Conservation (phyloP, 2,797 vertebrate genomes). For the Antennarius maculatus region DNA sequence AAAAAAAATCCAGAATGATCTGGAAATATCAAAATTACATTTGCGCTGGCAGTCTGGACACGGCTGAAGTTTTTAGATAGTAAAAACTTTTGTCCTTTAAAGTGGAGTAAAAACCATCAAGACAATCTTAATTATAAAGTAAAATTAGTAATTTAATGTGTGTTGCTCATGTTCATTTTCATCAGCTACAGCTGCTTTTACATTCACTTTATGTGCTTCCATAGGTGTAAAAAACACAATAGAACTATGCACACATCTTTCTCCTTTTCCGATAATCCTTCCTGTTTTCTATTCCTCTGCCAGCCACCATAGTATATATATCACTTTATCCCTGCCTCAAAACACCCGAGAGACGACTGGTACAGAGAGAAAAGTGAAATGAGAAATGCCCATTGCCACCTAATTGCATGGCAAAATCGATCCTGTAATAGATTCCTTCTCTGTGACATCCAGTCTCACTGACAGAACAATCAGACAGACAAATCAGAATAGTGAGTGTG, state of each 20-base stretch:
- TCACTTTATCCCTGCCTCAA: slow-evolving; percentile 68
- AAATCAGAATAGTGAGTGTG: slow-evolving; percentile 64
- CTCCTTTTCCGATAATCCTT: slow-evolving; percentile 43
- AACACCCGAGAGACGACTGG: slow-evolving; percentile 58
- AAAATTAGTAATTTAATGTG: slow-evolving; percentile 11
- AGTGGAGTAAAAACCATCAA: slow-evolving; percentile 9
- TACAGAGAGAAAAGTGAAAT: slow-evolving; percentile 69
- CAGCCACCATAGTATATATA: slow-evolving; percentile 55
- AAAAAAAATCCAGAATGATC: too few relatives aligned
- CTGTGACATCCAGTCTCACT: slow-evolving; percentile 66
- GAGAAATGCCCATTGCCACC: slow-evolving; percentile 69
- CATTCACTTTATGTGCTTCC: slow-evolving; percentile 18
- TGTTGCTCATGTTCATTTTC: neutral
- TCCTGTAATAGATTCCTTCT: slow-evolving; percentile 74
- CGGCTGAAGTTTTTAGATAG: slow-evolving; percentile 3
- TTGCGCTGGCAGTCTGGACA: too few relatives aligned
- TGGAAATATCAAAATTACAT: too few relatives aligned
- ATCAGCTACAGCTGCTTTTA: neutral
- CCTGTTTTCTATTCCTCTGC: slow-evolving; percentile 47
- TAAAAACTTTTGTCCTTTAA: too few relatives aligned
- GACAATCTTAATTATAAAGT: neutral
- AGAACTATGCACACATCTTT: slow-evolving; percentile 15
- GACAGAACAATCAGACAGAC: slow-evolving; percentile 74
- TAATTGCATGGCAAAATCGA: slow-evolving; percentile 76
- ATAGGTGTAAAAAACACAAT: slow-evolving; percentile 30